These are phyloP conservation scores for Sciurus niger DNA, from an alignment of 2,113 vertebrate species.

Conservation along the genomic window DNA sequence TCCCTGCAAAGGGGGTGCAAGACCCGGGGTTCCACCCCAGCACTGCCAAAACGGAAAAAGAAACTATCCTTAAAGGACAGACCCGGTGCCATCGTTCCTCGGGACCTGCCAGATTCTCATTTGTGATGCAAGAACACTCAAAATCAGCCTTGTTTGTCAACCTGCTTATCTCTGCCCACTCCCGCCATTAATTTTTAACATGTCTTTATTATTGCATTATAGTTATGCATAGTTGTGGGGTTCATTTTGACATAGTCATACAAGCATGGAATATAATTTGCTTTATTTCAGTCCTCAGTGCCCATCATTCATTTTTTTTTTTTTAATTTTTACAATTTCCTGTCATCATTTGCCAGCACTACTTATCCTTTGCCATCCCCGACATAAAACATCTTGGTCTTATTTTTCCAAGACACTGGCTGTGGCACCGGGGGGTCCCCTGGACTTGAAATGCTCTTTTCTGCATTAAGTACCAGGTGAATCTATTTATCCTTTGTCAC, in stretches of 20 bases:
- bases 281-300: too few relatives aligned
- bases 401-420: background rate
- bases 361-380: background rate
- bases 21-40: background rate
- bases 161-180: background rate
- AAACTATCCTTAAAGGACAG: background rate
- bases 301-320: too few relatives aligned
- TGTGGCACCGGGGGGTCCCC: background rate
- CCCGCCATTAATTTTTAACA: background rate
- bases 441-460: background rate
- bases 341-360: background rate
- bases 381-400: too few relatives aligned
- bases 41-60: background rate
- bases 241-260: too few relatives aligned
- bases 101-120: background rate
- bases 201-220: too few relatives aligned
- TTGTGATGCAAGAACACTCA: background rate
- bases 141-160: background rate
- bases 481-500: background rate
- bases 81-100: background rate
- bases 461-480: too few relatives aligned
- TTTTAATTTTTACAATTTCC: background rate
- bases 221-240: too few relatives aligned
- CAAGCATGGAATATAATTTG: too few relatives aligned
- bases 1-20: background rate